Evolutionary conservation across 2,888 invertebrate species (phyloP).

Genomic region (Ophraella communa): DNA sequence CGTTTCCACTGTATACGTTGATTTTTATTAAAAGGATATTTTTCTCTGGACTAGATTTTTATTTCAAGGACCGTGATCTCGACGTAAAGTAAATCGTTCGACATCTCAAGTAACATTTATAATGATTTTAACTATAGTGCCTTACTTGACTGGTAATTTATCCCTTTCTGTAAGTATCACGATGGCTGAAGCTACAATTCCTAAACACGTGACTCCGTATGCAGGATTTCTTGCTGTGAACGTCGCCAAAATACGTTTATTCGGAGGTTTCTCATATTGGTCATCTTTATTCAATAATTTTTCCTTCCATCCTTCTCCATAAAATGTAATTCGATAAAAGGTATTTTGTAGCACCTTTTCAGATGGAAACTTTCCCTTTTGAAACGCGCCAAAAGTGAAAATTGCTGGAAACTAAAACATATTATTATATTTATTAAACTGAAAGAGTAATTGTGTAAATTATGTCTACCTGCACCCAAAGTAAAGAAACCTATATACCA

Average conservation of each 20-base stretch:
- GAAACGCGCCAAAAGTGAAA: slow-evolving; percentile 29
- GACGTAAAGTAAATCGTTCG: too few relatives aligned
- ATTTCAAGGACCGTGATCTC: too few relatives aligned
- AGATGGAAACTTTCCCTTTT: slow-evolving; percentile 41
- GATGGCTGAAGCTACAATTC: slow-evolving; percentile 75
- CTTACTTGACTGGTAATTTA: slow-evolving; percentile 69
- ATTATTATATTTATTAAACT: too few relatives aligned
- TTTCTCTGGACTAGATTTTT: too few relatives aligned
- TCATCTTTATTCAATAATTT: slow-evolving; percentile 65
- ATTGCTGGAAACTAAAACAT: slow-evolving; percentile 39
- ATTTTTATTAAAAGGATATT: too few relatives aligned
- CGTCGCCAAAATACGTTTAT: slow-evolving; percentile 70
- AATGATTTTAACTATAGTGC: too few relatives aligned
- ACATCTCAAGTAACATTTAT: too few relatives aligned
- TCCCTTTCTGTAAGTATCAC: slow-evolving; percentile 77
- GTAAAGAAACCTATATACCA: too few relatives aligned
- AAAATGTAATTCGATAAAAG: slow-evolving; percentile 72
- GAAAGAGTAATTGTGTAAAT: too few relatives aligned
- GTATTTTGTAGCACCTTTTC: slow-evolving; percentile 67
- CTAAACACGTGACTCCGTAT: slow-evolving; percentile 82
- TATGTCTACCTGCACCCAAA: too few relatives aligned
- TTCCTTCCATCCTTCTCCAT: slow-evolving; percentile 81
- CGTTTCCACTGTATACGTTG: too few relatives aligned
- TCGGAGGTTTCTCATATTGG: slow-evolving; percentile 62
- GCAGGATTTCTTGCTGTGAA: slow-evolving; percentile 77